Conservation (phyloP, 2,113 vertebrate genomes). For the Ptychochromis oligacanthus region DNA sequence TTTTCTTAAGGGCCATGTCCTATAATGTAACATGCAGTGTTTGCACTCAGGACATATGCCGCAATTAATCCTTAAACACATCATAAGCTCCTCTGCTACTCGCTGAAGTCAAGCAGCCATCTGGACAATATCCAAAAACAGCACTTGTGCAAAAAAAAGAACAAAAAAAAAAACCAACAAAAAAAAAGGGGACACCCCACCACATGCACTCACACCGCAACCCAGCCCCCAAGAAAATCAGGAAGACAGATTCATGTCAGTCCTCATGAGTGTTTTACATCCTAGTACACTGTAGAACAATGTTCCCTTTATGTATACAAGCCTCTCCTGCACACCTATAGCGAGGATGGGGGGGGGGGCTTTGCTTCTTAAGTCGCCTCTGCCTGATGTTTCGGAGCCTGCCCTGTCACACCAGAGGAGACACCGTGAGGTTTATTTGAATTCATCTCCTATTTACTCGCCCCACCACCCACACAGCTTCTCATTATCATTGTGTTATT, state of each 20-base stretch:
- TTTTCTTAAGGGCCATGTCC: slow-evolving; percentile 30
- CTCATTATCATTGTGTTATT: slow-evolving; percentile 43
- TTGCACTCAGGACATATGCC: slow-evolving; percentile 39
- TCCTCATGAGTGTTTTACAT: slow-evolving; percentile 57
- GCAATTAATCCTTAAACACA: slow-evolving; percentile 69
- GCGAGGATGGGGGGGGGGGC: neutral
- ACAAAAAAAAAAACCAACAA: too few species aligned
- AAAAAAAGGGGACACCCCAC: too few species aligned
- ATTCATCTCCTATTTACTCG: slow-evolving; percentile 38
- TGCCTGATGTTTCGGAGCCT: neutral
- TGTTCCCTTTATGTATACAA: slow-evolving; percentile 50
- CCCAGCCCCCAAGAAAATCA: slow-evolving; percentile 35
- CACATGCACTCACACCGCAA: neutral
- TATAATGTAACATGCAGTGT: slow-evolving; percentile 41
- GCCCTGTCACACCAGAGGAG: neutral
- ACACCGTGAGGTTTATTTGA: slow-evolving; percentile 48
- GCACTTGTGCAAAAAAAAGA: slow-evolving; percentile 15
- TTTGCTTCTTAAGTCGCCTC: neutral
- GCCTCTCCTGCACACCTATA: slow-evolving; percentile 25
- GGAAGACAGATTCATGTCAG: slow-evolving; percentile 70
- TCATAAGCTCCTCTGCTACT: slow-evolving; percentile 52
- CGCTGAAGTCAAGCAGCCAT: slow-evolving; percentile 36
- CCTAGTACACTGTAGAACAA: slow-evolving; percentile 44
- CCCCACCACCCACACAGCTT: neutral
- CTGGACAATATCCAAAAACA: slow-evolving; percentile 66